These are phyloP conservation scores for Danio kyathit DNA, from an alignment of 2,797 vertebrate genomes.

Conservation along the genomic window DNA sequence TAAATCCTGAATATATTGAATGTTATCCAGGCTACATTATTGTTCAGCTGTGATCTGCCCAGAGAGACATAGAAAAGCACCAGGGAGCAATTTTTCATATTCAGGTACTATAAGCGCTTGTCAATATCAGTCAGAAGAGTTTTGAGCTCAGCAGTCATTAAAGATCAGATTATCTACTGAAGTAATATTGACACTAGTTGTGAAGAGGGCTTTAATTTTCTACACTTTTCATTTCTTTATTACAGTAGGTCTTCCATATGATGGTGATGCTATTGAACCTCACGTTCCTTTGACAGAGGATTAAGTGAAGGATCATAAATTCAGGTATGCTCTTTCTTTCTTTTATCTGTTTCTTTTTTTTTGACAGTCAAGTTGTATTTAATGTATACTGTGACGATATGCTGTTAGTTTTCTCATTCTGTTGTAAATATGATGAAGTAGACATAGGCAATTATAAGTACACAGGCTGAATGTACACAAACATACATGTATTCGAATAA, in stretches of 20 bases:
- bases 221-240: constrained; percentile 1
- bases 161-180: constrained; percentile 43
- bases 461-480: not conserved
- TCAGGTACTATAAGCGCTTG: not conserved
- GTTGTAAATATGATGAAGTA: not conserved
- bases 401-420: not conserved
- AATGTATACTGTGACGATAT: not conserved
- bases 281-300: not conserved
- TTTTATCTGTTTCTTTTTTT: not conserved
- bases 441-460: not conserved
- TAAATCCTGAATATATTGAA: not conserved
- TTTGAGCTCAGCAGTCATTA: constrained; percentile 7
- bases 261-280: not conserved
- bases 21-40: not conserved
- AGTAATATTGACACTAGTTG: constrained; percentile 26
- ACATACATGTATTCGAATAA: not conserved
- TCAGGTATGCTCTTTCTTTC: not conserved
- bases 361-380: not conserved
- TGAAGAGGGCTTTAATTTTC: constrained; percentile 9
- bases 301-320: not conserved
- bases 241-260: not conserved
- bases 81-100: not conserved
- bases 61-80: not conserved
- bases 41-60: not conserved
- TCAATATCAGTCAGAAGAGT: constrained; percentile 40